Evolutionary conservation across 2,113 vertebrate genomes (phyloP), one percentile per base, ranked within the genome.

Genomic region (Sebastes fasciatus): DNA sequence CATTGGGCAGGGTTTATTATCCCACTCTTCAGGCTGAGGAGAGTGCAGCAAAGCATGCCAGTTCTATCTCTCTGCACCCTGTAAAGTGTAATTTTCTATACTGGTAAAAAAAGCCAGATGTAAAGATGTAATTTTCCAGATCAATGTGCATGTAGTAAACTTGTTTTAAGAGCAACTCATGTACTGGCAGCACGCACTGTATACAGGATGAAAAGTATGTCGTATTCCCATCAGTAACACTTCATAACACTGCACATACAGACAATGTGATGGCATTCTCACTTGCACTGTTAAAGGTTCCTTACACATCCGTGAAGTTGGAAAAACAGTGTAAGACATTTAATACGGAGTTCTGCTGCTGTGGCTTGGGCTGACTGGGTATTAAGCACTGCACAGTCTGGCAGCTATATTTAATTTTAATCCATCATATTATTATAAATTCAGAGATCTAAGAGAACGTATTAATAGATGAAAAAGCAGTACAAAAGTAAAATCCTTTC

Each of bases 321-420:
- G 21, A 55, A 80, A 69, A 81, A 80, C 23, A n/a, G 21, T 21
- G 16, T 10, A 63, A 80, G 55, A 64, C 48, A 43, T 81, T 68
- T 65, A 81, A 65, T 70, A 63, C 63, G 77, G 54, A 74, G 14
- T 51, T 42, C 43, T 52, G 46, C 68, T 80, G 55, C 84, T 68
- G 40, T 69, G 70, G 79, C 67, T 83, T 66, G 40, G 65, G 77
- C 67, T 78, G 77, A 67, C 52, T 71, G 52, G 65, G 55, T 90
- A 78, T 88, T 88, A 89, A 75, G 85, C 62, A 45, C 55, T 51
- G 72, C 21, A 45, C 46, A 80, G 43, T 79, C 76, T 78, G 72
- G 49, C 65, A 77, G 86, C 70, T 81, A 82, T 65, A 85, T 88
- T 83, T 86, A 58, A 90, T 75, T 89, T 89, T 77, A 74, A 89